phyloP scores from a whole-genome alignment of 1,140 invertebrate genomes.

The Sitobion miscanthi region DNA sequence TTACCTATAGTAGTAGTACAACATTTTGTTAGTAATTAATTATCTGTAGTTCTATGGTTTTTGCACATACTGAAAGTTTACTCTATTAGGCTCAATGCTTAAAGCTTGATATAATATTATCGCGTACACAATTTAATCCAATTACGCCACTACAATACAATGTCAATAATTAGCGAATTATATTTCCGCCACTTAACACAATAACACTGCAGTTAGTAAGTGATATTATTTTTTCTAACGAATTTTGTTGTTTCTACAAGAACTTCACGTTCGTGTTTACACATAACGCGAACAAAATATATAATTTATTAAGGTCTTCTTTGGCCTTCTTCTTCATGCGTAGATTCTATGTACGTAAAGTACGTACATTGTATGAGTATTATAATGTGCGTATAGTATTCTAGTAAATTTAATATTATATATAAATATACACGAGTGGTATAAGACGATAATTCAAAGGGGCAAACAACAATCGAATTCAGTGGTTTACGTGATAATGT shows the following conservation, averaged over 20 bases:
- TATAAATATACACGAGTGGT: not conserved
- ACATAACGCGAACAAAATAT: not conserved
- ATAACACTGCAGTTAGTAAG: not conserved
- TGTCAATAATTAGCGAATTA: not conserved
- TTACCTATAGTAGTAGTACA: too few species aligned
- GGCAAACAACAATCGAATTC: not conserved
- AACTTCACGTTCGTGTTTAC: not conserved
- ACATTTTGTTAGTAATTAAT: not conserved
- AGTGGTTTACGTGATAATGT: not conserved
- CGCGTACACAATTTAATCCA: not conserved
- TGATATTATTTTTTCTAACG: not conserved
- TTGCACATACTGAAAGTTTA: not conserved
- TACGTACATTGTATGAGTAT: not conserved
- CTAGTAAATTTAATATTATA: not conserved
- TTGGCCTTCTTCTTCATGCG: not conserved
- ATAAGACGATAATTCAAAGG: conserved; percentile 11
- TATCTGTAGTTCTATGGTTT: not conserved
- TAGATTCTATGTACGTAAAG: not conserved
- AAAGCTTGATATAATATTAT: not conserved
- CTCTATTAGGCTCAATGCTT: not conserved
- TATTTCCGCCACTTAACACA: not conserved
- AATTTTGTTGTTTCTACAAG: not conserved
- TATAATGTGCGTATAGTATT: too few species aligned
- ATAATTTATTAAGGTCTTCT: not conserved
- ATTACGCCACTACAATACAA: not conserved